These are phyloP conservation scores for Metellina segmentata DNA, from an alignment of 2,888 invertebrate genomes.

Conservation along the genomic window DNA sequence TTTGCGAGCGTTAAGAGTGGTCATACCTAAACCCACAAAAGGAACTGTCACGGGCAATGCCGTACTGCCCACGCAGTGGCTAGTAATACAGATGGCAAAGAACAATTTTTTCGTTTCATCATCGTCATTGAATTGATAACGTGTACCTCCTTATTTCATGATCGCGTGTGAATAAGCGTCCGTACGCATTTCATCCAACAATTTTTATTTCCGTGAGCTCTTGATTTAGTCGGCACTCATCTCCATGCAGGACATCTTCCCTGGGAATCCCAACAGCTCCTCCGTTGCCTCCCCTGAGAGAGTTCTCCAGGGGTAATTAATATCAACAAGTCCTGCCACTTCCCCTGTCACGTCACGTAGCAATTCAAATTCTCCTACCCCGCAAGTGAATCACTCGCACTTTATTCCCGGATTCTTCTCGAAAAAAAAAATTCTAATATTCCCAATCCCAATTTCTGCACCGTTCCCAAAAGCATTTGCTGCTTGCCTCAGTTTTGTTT, in stretches of 20 bases:
- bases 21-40: no score
- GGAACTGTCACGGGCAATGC: no score
- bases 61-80: no score
- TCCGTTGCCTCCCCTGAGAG: slow-evolving; percentile 11
- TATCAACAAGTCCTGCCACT: slow-evolving; percentile 66
- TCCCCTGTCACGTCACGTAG: slow-evolving; percentile 36
- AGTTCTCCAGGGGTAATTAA: slow-evolving; percentile 57
- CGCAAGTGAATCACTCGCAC: slow-evolving; percentile 38
- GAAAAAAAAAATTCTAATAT: slow-evolving; percentile 19
- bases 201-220: neutral
- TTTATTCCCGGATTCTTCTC: neutral
- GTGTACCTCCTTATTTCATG: neutral
- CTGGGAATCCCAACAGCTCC: slow-evolving; percentile 43
- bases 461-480: slow-evolving; percentile 36
- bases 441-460: slow-evolving; percentile 41
- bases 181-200: neutral
- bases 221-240: slow-evolving; percentile 5
- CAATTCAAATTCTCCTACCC: slow-evolving; percentile 2
- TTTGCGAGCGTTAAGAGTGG: no score
- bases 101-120: neutral
- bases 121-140: neutral
- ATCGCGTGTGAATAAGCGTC: neutral
- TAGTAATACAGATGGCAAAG: no score
- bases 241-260: slow-evolving; percentile 31
- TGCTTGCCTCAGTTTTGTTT: slow-evolving; percentile 39